These are phyloP conservation scores for Mycetomoellerius zeteki DNA, from an alignment of 1,140 invertebrate species.

Conservation along the genomic window DNA sequence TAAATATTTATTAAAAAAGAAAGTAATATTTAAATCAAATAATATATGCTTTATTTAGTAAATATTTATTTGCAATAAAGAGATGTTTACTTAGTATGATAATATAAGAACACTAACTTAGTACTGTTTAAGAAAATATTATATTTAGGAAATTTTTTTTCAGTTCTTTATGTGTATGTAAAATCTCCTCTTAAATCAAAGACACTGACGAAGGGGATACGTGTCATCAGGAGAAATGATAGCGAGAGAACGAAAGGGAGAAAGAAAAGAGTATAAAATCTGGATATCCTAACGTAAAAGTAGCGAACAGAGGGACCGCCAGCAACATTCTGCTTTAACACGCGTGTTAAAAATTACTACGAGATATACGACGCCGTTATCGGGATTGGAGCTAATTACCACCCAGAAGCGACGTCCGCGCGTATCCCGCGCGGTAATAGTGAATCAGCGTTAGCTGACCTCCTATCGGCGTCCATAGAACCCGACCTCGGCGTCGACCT, in stretches of 20 bases:
- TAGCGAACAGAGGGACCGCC: slow-evolving; percentile 80
- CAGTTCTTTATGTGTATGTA: background rate
- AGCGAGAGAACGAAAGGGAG: background rate
- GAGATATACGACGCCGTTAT: slow-evolving; percentile 85
- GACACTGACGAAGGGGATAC: background rate
- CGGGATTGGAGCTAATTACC: slow-evolving; percentile 85
- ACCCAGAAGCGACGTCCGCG: slow-evolving; percentile 83
- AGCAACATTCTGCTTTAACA: slow-evolving; percentile 62
- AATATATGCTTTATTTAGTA: too few relatives aligned
- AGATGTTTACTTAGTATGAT: too few relatives aligned
- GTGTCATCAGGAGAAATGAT: background rate
- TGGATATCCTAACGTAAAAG: slow-evolving; percentile 77
- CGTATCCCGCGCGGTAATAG: slow-evolving; percentile 75
- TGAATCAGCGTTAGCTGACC: slow-evolving; percentile 82
- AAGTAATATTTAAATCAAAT: too few relatives aligned
- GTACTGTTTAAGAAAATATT: too few relatives aligned
- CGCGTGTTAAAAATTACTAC: slow-evolving; percentile 80
- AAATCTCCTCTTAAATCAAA: slow-evolving; percentile 72
- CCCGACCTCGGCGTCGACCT: slow-evolving; percentile 78
- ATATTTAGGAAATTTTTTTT: too few relatives aligned
- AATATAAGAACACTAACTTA: too few relatives aligned
- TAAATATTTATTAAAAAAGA: too few relatives aligned
- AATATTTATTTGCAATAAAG: too few relatives aligned
- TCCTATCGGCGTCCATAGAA: slow-evolving; percentile 80
- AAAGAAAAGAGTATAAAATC: slow-evolving; percentile 54